A percentile compares a stretch with the other conserved stretches of the same genome.
Evolutionary conservation across 2,888 invertebrate species (phyloP).

Genomic region (Ametastegia equiseti): DNA sequence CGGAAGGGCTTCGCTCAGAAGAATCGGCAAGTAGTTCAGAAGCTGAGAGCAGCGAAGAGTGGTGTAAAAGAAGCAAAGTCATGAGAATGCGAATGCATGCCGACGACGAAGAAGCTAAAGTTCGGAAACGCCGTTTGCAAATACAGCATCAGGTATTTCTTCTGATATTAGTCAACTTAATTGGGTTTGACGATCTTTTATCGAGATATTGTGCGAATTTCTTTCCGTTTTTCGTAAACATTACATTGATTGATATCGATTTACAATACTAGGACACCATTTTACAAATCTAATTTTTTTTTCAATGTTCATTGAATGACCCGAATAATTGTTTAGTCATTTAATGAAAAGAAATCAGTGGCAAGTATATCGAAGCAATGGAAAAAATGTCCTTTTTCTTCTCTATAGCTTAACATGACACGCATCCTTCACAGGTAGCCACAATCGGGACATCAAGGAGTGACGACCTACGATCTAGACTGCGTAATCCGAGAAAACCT

Average conservation of each 20-base stretch:
- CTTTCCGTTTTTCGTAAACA: no score
- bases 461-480: conserved; percentile 68
- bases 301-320: no score
- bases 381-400: background rate
- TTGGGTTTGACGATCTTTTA: no score
- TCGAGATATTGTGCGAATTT: no score
- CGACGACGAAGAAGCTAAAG: conserved; percentile 88
- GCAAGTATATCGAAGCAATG: background rate
- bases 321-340: no score
- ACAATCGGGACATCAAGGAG: conserved; percentile 36
- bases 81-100: conserved; percentile 92
- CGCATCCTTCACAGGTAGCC: conserved; percentile 32
- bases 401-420: conserved; percentile 48
- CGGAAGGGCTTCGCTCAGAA: conserved; percentile 20
- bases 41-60: conserved; percentile 77
- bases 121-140: conserved; percentile 72
- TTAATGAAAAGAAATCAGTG: background rate
- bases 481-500: conserved; percentile 58
- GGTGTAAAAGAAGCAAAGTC: conserved; percentile 81
- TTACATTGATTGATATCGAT: no score
- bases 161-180: background rate
- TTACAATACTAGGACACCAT: no score
- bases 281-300: no score
- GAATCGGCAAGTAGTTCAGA: conserved; percentile 70
- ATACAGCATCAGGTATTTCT: conserved; percentile 59